Conservation (phyloP, 2,888 invertebrate species). For the Alcis repandata region DNA sequence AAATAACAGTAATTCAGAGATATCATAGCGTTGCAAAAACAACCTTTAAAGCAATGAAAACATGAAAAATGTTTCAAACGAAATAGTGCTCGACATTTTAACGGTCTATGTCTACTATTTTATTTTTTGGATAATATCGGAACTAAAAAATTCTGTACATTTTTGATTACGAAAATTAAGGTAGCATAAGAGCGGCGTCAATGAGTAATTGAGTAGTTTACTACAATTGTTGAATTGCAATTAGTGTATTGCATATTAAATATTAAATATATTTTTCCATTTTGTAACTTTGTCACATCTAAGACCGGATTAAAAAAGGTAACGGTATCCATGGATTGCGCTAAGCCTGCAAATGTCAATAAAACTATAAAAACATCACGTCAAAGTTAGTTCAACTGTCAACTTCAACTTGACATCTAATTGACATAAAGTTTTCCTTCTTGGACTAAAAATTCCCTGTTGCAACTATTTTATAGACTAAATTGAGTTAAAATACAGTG, state of each 20-base stretch:
- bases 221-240: no score
- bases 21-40: conserved; percentile 25
- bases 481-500: conserved; percentile 5
- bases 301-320: no score
- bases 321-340: no score
- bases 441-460: no score
- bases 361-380: not conserved
- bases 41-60: conserved; percentile 21
- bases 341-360: no score
- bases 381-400: not conserved
- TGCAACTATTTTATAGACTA: not conserved
- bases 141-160: no score
- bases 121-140: not conserved
- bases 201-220: no score
- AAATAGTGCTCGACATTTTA: not conserved
- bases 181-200: no score
- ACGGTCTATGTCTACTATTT: not conserved
- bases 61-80: conserved; percentile 37
- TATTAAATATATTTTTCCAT: no score
- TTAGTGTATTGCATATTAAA: no score
- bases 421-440: conserved; percentile 3
- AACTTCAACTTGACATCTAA: not conserved
- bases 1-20: conserved; percentile 27
- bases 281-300: no score
- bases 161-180: no score